Percentiles rank a stretch among this genome's conserved stretches.
Evolutionary conservation across 2,888 invertebrate species (phyloP).

Genomic region (Chelonus formosanus): DNA sequence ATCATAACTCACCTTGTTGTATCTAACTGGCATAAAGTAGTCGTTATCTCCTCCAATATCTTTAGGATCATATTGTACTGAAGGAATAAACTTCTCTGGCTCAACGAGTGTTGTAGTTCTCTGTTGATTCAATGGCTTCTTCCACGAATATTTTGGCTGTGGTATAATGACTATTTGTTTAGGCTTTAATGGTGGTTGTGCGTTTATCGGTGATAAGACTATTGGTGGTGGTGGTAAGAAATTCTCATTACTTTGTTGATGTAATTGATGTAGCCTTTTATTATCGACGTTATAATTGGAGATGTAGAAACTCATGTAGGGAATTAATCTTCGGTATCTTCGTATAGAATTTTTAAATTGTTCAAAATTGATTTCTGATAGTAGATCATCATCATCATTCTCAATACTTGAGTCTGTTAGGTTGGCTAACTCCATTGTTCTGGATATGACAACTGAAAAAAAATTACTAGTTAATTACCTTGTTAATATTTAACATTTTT

Average conservation of each 20-base stretch:
- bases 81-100: constrained; percentile 56
- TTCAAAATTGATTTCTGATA: constrained; percentile 61
- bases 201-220: neutral
- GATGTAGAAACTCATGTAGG: constrained; percentile 83
- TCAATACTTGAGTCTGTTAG: constrained; percentile 19
- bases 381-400: constrained; percentile 43
- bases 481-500: no score
- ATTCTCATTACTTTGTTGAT: constrained; percentile 28
- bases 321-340: constrained; percentile 80
- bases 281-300: constrained; percentile 71
- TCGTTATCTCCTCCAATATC: constrained; percentile 49
- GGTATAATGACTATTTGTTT: constrained; percentile 25
- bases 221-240: constrained; percentile 7
- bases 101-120: constrained; percentile 30
- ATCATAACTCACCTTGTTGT: constrained; percentile 49
- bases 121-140: constrained; percentile 28
- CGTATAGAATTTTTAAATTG: constrained; percentile 66
- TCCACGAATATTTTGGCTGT: constrained; percentile 33
- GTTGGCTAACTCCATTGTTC: constrained; percentile 29
- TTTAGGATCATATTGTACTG: constrained; percentile 59
- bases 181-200: constrained; percentile 31
- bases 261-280: constrained; percentile 59
- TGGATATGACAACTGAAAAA: neutral
- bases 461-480: constrained; percentile 5
- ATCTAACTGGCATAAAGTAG: constrained; percentile 57